Evolutionary conservation across 2,113 vertebrate genomes (phyloP).

Genomic region (Parotia lawesii): DNA sequence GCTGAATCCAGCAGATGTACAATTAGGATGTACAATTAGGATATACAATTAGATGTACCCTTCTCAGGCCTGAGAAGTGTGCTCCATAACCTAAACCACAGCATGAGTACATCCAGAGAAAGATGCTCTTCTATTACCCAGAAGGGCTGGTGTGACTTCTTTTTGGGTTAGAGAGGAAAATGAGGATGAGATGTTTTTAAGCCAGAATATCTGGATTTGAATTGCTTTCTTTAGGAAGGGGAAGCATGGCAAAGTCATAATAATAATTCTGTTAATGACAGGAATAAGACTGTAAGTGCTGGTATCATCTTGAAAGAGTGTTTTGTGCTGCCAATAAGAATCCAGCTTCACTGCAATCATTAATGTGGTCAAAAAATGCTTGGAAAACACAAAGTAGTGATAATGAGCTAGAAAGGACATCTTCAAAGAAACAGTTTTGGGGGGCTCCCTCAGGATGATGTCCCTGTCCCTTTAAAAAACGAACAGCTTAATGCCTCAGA

Average conservation of each 20-base stretch:
- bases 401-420: background rate
- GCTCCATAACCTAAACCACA: background rate
- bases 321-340: conserved; percentile 32
- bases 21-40: background rate
- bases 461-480: background rate
- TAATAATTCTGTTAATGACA: conserved; percentile 30
- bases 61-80: background rate
- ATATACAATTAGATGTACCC: background rate
- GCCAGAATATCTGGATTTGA: background rate
- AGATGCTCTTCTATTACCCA: background rate
- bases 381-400: background rate
- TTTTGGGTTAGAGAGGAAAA: conserved; percentile 1
- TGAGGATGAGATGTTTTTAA: conserved; percentile 13
- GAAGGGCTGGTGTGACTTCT: background rate
- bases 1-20: background rate
- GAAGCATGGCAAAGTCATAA: background rate
- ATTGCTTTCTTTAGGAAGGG: background rate
- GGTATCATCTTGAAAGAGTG: conserved; percentile 25
- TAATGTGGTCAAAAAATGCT: background rate
- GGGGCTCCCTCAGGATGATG: background rate
- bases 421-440: background rate
- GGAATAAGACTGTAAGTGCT: conserved; percentile 7
- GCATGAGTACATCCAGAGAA: background rate
- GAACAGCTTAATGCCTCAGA: background rate
- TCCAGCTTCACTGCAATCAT: background rate